Evolutionary conservation across 2,797 vertebrate genomes (phyloP), one percentile per base, ranked within the genome.

Genomic region (Fratercula arctica): DNA sequence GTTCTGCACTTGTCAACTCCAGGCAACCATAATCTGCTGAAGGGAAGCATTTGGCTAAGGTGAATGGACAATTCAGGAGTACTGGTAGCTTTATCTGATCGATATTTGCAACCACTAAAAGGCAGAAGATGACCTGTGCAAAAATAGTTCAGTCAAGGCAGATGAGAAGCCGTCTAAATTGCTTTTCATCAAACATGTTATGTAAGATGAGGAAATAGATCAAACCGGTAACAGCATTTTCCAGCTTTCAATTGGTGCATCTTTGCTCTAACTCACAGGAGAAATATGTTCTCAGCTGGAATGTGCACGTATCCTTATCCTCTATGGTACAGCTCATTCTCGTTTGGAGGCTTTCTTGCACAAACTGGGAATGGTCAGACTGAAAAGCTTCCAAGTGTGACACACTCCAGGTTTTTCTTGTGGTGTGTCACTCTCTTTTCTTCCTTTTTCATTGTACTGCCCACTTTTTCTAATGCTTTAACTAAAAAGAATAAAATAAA

Each of bases 281-380:
- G 80, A 96, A 97, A 73, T 96, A 97, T 96, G 93, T 94, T 90
- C 87, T 88, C 76, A 83, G 68, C 53, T 95, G 93, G 82, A 96
- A 95, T 64, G 82, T 91, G 76, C 93, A 93, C 6, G 11, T 87
- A 96, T 91, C 94, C 89, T 93, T 96, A 92, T 92, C 89, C 94
- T 95, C 90, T 87, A 70, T 88, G 92, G 89, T 86, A 82, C 92
- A 78, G 25, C 82, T 93, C 54, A 67, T 95, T 94, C 85, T 92
- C 5, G 5, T 92, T 91, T 95, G 87, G 89, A 97, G 89, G 67
- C 43, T 95, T 95, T 87, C 79, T 93, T 93, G 82, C 59, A 96
- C 85, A 95, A 86, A 93, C 76, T 63, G 82, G 90, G 87, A 96
- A 93, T 92, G 79, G 92, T 89, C 53, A 78, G 85, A 83, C 54